Evolutionary conservation across 1,140 invertebrate genomes (phyloP), one percentile per base, ranked within the genome.

Genomic region (Leptestheria dahalacensis): DNA sequence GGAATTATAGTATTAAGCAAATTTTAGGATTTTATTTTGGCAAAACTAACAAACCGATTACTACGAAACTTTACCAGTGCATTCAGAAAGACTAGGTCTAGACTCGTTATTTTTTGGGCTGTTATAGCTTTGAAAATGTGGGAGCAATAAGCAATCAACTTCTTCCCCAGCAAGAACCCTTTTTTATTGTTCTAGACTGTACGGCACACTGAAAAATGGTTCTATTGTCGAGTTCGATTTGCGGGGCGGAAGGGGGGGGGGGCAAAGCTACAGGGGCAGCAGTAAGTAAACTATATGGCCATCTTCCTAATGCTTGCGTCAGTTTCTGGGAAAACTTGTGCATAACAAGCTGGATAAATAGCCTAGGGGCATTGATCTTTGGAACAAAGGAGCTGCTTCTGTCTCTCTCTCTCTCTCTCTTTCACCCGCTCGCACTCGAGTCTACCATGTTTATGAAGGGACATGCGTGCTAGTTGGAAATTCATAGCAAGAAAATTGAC

Each of bases 321-420:
- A 15, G 33, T 41, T 41, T 41, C 33, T 41, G 33, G 33, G 33
- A 41, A 41, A 41, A 41, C 6, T 41, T 41, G 33, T 15, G 33
- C 33, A 41, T 41, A 41, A 41, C 33, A 41, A 41, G 33, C 33
- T 41, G 33, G 33, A 41, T 41, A 41, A 41, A 41, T 41, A 41
- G 33, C 33, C 33, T 41, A 41, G 33, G 33, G 33, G 33, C 33
- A 41, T 41, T 41, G 33, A 41, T 41, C 33, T 41, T 41, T 41
- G 33, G 33, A 41, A 41, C 48, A 46, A 25, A 62, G 28, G 57
- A 60, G 26, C 29, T 56, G 49, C 28, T 20, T 50, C 46, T 52
- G 33, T 41, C 33, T 51, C 52, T 25, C 49, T 15, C 51, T 64
- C 23, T 54, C 47, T 63, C 28, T 59, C 63, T 48, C 48, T 15